Base-by-base conservation (phyloP, 1,140 invertebrate species). In the Aricia agestis region DNA sequence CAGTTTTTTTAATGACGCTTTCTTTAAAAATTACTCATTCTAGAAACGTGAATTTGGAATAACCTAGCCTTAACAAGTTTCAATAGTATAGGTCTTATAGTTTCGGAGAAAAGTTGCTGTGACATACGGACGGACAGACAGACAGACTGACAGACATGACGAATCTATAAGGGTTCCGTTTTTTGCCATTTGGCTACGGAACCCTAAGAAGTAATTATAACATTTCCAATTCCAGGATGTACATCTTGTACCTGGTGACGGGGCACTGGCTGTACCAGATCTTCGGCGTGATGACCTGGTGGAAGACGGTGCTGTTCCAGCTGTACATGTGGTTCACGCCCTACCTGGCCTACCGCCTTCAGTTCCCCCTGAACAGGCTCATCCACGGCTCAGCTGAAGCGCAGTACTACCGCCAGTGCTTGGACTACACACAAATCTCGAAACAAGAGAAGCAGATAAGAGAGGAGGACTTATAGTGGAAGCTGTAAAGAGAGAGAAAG, bases 251-350 rank as follows among this genome's bases (percentile, higher is more conserved):
- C 70, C 88, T 86, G 77, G 70, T 78, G 45, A 78, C 84, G 0
- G 69, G 80, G 9, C 81, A 83, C 7, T 92, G 89, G 86, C 72
- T 92, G 1, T 92, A 92, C 76, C 78, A 76, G n/a, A 79, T 92
- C 42, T 92, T 92, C 78, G 83, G 82, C 11, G 72, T 84, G 7
- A 82, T 90, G 78, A 86, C 72, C 19, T 90, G 88, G 90, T 87
- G 86, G 80, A 84, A 92, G 36, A 79, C 89, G 68, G 82, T 81
- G 52, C 68, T 90, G 4, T 89, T 79, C 74, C 82, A 89, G 61
- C 17, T 82, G 7, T 6, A 77, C 31, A 86, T 89, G 41, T 87
- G 84, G 83, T 32, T 42, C 0, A 80, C 77, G 7, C 69, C 75
- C 0, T 84, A 74, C 68, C 6, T 79, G 67, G 86, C 83, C 76